Base-by-base conservation (phyloP, 2,113 vertebrate species). In the Eleginops maclovinus region DNA sequence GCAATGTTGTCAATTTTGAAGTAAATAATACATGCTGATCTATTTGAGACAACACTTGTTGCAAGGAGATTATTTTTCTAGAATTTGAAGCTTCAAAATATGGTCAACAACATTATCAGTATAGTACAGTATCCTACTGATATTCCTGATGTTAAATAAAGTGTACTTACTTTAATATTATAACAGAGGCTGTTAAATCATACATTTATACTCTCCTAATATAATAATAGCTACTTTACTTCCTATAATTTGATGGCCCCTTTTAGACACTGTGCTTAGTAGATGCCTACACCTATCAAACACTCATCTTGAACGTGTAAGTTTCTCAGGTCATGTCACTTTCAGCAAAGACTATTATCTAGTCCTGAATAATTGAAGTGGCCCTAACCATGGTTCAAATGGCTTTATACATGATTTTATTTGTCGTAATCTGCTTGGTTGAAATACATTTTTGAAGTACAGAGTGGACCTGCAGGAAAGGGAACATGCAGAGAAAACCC, bases 401-500 rank as follows among this genome's bases (percentile, higher is more conserved):
- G n/a, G 17, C 9, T 61, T 40, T 31, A 79, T 24, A 22, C 19
- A 40, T 36, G 72, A 47, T 43, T 41, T 63, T 22, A 65, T n/a
- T 13, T 22, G 44, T 67, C 9, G 15, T 74, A 54, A 16, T 62
- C 16, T 41, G 17, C 26, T 36, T 55, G 13, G 40, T 12, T 41
- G 5, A 62, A 58, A 47, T 63, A n/a, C 46, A 16, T 6, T 64
- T 68, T 4, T 16, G 10, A 26, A 70, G 50, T 13, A 17, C 16
- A 54, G n/a, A 60, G 31, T 12, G 67, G 50, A 55, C 36, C 3
- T 56, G 44, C 21, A 53, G 63, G 55, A 4, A 51, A 21, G 40
- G 50, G 16, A 60, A 47, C 26, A 21, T 67, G 54, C 19, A 68
- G 22, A 78, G 53, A 60, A 44, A 60, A 75, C 15, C 41, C 26